phyloP scores from a whole-genome alignment of 2,888 invertebrate species.

The Sisyra nigra region DNA sequence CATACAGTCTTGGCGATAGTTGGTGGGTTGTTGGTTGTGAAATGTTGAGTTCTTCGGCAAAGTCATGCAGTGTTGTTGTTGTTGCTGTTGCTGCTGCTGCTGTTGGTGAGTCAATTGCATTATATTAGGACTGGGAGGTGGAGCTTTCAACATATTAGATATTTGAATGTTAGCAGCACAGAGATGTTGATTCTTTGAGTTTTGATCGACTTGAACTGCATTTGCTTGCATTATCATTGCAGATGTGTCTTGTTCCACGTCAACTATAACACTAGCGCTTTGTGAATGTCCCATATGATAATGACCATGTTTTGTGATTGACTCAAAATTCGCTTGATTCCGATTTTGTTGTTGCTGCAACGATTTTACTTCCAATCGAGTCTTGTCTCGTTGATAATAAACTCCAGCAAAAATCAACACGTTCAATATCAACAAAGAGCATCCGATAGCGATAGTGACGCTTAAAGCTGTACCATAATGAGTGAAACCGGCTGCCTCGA shows the following conservation, averaged over 20 bases:
- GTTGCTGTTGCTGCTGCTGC: slow-evolving; percentile 21
- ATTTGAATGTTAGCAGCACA: slow-evolving; percentile 30
- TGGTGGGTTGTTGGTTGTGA: slow-evolving; percentile 22
- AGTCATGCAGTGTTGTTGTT: slow-evolving; percentile 24
- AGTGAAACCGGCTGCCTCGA: slow-evolving; percentile 64
- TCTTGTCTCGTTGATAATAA: slow-evolving; percentile 67
- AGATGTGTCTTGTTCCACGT: slow-evolving; percentile 57
- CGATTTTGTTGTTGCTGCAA: slow-evolving; percentile 62
- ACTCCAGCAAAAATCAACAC: slow-evolving; percentile 72
- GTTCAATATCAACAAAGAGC: slow-evolving; percentile 64
- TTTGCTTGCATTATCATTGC: slow-evolving; percentile 40
- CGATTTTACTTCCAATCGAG: slow-evolving; percentile 60
- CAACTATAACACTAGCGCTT: slow-evolving; percentile 67
- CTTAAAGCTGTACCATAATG: slow-evolving; percentile 61
- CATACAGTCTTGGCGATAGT: slow-evolving; percentile 24
- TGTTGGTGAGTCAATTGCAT: slow-evolving; percentile 28
- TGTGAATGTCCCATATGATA: slow-evolving; percentile 62
- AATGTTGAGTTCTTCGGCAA: slow-evolving; percentile 34
- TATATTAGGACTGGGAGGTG: slow-evolving; percentile 41
- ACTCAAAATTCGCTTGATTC: slow-evolving; percentile 46
- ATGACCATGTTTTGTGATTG: slow-evolving; percentile 66
- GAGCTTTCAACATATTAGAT: slow-evolving; percentile 39
- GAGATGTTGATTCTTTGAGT: slow-evolving; percentile 36
- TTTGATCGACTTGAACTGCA: slow-evolving; percentile 32
- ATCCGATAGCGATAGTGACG: slow-evolving; percentile 68